Evolutionary conservation across 2,888 invertebrate genomes (phyloP).

Genomic region (Campopleginae sp.): DNA sequence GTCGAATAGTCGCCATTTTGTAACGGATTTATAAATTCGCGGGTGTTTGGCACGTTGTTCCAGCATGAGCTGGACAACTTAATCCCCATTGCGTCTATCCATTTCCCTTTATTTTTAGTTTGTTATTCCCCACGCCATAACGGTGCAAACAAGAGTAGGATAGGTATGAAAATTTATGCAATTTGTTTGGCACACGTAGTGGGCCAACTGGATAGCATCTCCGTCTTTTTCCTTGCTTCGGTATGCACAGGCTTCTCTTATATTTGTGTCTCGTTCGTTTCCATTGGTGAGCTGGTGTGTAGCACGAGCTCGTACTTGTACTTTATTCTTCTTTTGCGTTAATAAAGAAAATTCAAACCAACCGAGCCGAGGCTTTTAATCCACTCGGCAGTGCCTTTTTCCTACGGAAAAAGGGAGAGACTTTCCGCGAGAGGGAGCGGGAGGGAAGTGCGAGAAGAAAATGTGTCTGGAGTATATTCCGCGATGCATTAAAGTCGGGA

Average conservation of each 20-base stretch:
- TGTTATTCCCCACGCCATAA: not conserved
- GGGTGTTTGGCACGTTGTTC: conserved; percentile 4
- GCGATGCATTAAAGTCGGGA: conserved; percentile 58
- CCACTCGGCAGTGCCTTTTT: conserved; percentile 26
- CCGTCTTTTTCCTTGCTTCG: not conserved
- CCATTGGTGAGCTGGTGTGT: not conserved
- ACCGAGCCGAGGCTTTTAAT: conserved; percentile 59
- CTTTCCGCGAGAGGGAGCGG: conserved; percentile 1
- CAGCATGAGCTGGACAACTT: conserved; percentile 1
- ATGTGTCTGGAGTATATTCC: conserved; percentile 47
- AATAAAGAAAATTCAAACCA: conserved; percentile 66
- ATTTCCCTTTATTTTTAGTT: not conserved
- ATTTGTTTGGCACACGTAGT: conserved; percentile 54
- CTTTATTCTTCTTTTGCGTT: conserved; percentile 60
- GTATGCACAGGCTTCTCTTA: not conserved
- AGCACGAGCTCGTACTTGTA: conserved; percentile 28
- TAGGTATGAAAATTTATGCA: conserved; percentile 60
- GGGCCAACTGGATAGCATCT: conserved; percentile 40
- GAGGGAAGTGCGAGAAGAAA: conserved; percentile 40
- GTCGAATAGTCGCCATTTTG: conserved; percentile 16
- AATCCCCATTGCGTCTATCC: not conserved
- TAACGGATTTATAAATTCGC: conserved; percentile 8
- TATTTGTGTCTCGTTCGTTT: not conserved
- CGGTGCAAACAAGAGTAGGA: conserved; percentile 19
- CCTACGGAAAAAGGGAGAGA: not conserved